Percentiles rank a stretch among this genome's conserved stretches.
These are phyloP conservation scores for Phrixothrix hirtus DNA, from an alignment of 2,888 invertebrate species.

Conservation along the genomic window DNA sequence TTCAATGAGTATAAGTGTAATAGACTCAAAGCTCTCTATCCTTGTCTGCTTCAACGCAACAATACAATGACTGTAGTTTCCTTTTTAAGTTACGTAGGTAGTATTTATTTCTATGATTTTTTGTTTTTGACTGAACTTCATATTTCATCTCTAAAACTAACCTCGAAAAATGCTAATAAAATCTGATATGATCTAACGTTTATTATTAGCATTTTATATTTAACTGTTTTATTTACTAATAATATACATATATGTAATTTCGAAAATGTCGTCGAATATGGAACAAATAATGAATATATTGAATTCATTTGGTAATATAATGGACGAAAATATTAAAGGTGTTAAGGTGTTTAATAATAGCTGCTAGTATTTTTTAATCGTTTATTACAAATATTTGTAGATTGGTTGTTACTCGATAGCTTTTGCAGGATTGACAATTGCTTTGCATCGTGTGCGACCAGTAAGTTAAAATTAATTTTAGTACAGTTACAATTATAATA, in stretches of 20 bases:
- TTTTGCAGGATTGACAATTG: conserved; percentile 56
- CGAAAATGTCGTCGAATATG: conserved; percentile 18
- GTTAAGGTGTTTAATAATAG: conserved; percentile 46
- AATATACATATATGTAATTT: conserved; percentile 1
- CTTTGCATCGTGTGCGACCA: conserved; percentile 60
- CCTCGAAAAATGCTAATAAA: conserved; percentile 23
- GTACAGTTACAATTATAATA: conserved; percentile 10
- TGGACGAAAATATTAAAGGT: conserved; percentile 52
- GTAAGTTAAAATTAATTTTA: conserved; percentile 50
- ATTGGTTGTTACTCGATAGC: conserved; percentile 61
- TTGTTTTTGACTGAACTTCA: too few relatives aligned
- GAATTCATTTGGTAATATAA: conserved; percentile 45
- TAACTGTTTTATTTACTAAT: conserved; percentile 5
- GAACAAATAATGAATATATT: conserved; percentile 44
- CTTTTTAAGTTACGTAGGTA: too few relatives aligned
- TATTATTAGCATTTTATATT: conserved; percentile 38
- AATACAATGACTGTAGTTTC: not conserved
- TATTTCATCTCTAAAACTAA: too few relatives aligned
- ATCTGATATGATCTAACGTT: conserved; percentile 27
- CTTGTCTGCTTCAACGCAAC: too few relatives aligned
- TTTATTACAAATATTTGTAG: conserved; percentile 44
- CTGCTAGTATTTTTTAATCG: conserved; percentile 3
- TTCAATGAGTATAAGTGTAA: not conserved
- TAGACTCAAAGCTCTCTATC: too few relatives aligned
- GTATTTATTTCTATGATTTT: too few relatives aligned